Base-by-base conservation (phyloP, 2,797 vertebrate genomes). In the Catharus ustulatus region DNA sequence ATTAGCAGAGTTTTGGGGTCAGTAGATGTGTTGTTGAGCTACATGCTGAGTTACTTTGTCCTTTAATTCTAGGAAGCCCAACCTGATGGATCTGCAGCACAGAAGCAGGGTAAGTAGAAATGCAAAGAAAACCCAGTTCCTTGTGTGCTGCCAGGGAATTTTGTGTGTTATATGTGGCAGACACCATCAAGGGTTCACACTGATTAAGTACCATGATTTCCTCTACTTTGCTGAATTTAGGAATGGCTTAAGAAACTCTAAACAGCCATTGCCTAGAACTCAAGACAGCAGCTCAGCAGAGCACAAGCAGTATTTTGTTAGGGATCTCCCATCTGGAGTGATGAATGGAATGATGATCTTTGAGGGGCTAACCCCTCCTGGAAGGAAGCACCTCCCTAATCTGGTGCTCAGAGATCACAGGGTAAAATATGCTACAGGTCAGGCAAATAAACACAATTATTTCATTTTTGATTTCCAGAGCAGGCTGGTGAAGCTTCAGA, bases 71-170 rank as follows among this genome's bases (percentile, higher is more conserved):
- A 99, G 99, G 98, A 98, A 93, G 96, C 91, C 21, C 97, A 98
- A 73, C 96, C 94, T 27, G 96, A 97, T 84, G 97, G 96, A 91
- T 98, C 98, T 94, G 24, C 42, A 57, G 32, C 97, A 96, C 97
- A 97, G 93, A 98, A 94, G 96, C 98, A 98, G 95, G 98, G 99
- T 99, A 98, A 99, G 99, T 98, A 87, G 94, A 90, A 79, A 46
- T 34, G 52, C 18, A 48, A 74, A 57, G 30, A 38, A 23, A 45
- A 38, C n/a, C 3, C 13, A 24, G 11, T 38, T 66, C 10, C 1
- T 16, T 78, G 46, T 23, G 19, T 63, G 12, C 63, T 58, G 27
- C 23, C 23, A 48, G 58, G 23, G 19, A 34, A 19, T 32, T 32
- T 21, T n/a, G 48, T 40, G 32, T 22, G 29, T 30, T n/a, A 3